A percentile compares a stretch with the other conserved stretches of the same genome.
Evolutionary conservation across 2,797 vertebrate species (phyloP).

Genomic region (Semaprochilodus insignis): DNA sequence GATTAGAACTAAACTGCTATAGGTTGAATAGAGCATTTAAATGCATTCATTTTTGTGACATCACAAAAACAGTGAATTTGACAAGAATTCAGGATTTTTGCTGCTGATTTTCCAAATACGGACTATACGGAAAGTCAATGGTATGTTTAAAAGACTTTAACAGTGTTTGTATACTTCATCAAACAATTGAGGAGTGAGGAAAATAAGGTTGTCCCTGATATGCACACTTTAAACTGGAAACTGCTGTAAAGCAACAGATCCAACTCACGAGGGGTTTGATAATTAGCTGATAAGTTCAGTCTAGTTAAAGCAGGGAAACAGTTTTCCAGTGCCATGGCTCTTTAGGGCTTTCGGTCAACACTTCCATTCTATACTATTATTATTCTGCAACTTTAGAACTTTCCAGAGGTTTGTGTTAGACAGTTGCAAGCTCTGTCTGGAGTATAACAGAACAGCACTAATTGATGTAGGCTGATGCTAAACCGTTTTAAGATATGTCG

Average conservation of each 20-base stretch:
- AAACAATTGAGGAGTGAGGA: too few relatives aligned
- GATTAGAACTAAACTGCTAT: too few relatives aligned
- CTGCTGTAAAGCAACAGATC: neutral
- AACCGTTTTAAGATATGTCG: too few relatives aligned
- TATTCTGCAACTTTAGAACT: neutral
- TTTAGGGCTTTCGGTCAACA: neutral
- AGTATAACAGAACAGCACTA: neutral
- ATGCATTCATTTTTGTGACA: too few relatives aligned
- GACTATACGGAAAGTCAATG: too few relatives aligned
- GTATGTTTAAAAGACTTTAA: too few relatives aligned
- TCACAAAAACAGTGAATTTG: too few relatives aligned
- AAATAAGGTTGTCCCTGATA: too few relatives aligned
- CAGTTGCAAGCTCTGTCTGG: neutral
- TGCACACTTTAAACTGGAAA: neutral
- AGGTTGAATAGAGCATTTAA: too few relatives aligned
- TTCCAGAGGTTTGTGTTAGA: neutral
- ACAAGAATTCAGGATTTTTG: too few relatives aligned
- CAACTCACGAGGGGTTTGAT: slow-evolving; percentile 7
- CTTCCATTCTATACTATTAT: neutral
- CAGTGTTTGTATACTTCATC: too few relatives aligned
- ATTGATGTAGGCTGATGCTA: neutral
- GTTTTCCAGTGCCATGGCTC: neutral
- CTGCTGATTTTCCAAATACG: too few relatives aligned
- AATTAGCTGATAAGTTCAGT: slow-evolving; percentile 30
- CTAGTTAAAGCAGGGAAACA: neutral